Conservation (phyloP, 2,797 vertebrate species). For the Pachyuromys duprasi region DNA sequence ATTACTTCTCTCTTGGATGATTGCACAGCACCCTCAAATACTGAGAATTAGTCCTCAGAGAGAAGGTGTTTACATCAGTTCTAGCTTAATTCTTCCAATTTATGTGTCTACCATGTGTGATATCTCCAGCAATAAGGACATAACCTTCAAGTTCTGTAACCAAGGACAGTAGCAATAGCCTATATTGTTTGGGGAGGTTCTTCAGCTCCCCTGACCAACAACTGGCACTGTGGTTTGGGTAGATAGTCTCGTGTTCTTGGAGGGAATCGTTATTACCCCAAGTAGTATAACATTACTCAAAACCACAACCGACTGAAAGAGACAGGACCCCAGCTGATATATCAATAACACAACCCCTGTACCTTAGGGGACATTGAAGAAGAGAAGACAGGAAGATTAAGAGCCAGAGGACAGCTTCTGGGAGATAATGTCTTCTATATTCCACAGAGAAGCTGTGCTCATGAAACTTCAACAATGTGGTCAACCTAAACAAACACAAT, state of each 20-base stretch:
- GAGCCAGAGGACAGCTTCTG: background rate
- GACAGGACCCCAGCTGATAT: fast-evolving
- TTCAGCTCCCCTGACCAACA: too few relatives aligned
- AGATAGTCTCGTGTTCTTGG: background rate
- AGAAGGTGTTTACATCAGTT: background rate
- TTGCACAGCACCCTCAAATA: background rate
- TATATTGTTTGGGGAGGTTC: background rate
- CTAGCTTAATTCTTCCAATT: background rate
- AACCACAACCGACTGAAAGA: too few relatives aligned
- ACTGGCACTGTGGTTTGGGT: background rate
- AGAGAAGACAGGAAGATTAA: background rate
- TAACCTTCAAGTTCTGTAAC: background rate
- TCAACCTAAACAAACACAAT: background rate
- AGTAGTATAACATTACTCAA: background rate
- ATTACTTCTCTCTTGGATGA: background rate
- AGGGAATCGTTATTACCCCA: background rate
- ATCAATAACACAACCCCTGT: background rate
- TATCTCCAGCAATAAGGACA: background rate
- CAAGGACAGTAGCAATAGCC: background rate
- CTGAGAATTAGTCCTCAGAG: background rate
- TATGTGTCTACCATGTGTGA: background rate
- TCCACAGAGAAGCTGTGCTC: background rate
- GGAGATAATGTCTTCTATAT: background rate
- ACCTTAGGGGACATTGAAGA: too few relatives aligned
- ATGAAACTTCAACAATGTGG: too few relatives aligned